These are phyloP conservation scores for Drosophila nigritarsus DNA, from an alignment of 2,888 invertebrate genomes.

Conservation along the genomic window DNA sequence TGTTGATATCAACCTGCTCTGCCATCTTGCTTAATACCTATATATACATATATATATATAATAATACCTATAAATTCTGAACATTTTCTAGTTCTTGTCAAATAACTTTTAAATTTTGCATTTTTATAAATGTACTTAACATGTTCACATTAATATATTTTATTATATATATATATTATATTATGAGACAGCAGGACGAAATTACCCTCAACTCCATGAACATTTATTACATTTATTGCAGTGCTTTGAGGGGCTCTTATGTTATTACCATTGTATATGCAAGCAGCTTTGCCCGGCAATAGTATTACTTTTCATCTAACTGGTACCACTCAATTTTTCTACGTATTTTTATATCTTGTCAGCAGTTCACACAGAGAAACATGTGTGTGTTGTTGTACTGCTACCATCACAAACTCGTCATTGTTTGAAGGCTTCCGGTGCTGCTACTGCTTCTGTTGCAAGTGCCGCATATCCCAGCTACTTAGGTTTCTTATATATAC, in stretches of 20 bases:
- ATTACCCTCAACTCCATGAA: neutral
- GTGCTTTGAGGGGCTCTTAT: conserved; percentile 10
- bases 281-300: conserved; percentile 18
- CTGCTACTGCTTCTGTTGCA: conserved; percentile 30
- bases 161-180: too few relatives aligned
- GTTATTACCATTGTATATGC: conserved; percentile 29
- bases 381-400: conserved; percentile 28
- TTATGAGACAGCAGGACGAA: neutral
- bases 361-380: neutral
- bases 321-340: conserved; percentile 9
- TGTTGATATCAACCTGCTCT: neutral
- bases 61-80: neutral
- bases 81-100: neutral
- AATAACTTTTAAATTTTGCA: neutral
- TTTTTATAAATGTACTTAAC: neutral
- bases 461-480: conserved; percentile 63
- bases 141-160: neutral
- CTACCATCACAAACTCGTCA: conserved; percentile 51
- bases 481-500: conserved; percentile 61
- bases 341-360: conserved; percentile 16
- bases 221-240: conserved; percentile 23
- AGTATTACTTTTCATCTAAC: conserved; percentile 19
- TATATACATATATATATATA: too few relatives aligned
- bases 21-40: neutral
- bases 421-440: conserved; percentile 77